Conservation (phyloP, 2,797 vertebrate genomes). For the Melanotaenia trifasciata region DNA sequence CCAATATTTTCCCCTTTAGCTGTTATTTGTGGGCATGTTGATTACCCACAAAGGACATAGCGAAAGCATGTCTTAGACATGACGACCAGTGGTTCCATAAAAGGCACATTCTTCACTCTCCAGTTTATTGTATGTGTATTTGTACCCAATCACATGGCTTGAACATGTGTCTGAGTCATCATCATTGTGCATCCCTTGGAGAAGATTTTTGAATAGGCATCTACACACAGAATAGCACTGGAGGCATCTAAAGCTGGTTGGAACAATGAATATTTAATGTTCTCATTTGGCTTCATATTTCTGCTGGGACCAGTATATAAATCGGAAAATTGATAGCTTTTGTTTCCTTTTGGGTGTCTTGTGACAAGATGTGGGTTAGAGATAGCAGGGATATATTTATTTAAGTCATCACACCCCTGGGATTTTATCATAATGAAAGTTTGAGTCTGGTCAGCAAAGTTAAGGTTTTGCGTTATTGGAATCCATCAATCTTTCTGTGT, state of each 20-base stretch:
- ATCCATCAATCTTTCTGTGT: slow-evolving; percentile 55
- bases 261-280: slow-evolving; percentile 63
- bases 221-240: neutral
- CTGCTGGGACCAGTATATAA: slow-evolving; percentile 54
- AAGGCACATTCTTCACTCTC: slow-evolving; percentile 11
- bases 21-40: slow-evolving; percentile 54
- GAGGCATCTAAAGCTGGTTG: slow-evolving; percentile 15
- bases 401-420: slow-evolving; percentile 54
- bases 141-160: slow-evolving; percentile 23
- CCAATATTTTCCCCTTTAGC: slow-evolving; percentile 24
- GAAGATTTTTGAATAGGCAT: slow-evolving; percentile 12
- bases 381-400: slow-evolving; percentile 30
- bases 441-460: slow-evolving; percentile 37
- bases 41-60: slow-evolving; percentile 64
- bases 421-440: slow-evolving; percentile 55
- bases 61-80: slow-evolving; percentile 50
- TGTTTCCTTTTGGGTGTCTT: slow-evolving; percentile 32
- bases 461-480: slow-evolving; percentile 65
- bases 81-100: slow-evolving; percentile 9
- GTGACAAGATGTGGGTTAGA: slow-evolving; percentile 20
- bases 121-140: slow-evolving; percentile 45
- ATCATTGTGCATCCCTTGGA: slow-evolving; percentile 16
- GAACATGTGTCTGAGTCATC: slow-evolving; percentile 17
- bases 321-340: slow-evolving; percentile 41
- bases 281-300: slow-evolving; percentile 55